phyloP scores from a whole-genome alignment of 2,888 invertebrate species.

The Drosophila aldrichi region DNA sequence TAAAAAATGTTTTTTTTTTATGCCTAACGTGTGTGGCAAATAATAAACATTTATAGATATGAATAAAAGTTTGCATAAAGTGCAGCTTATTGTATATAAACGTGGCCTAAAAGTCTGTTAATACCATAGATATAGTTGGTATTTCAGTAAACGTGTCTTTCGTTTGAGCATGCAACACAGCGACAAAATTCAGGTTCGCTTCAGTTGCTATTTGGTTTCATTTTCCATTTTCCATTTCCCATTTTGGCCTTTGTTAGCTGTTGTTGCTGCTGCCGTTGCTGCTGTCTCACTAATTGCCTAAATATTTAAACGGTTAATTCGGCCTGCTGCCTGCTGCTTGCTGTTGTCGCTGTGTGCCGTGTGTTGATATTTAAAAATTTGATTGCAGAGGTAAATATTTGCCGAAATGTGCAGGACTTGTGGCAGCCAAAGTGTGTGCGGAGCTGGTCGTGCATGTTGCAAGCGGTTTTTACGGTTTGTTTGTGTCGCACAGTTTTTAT shows the following conservation, averaged over 20 bases:
- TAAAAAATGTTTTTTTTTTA: neutral
- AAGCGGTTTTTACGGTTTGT: conserved; percentile 75
- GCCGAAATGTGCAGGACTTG: conserved; percentile 5
- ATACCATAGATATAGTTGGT: neutral
- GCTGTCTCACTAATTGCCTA: conserved; percentile 70
- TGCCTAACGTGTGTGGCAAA: neutral
- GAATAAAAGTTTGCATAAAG: neutral
- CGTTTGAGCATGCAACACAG: neutral
- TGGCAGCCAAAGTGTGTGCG: conserved; percentile 3
- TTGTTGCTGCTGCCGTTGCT: conserved; percentile 8
- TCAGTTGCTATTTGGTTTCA: conserved; percentile 12
- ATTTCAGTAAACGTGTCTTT: neutral
- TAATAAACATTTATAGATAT: neutral
- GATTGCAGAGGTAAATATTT: conserved; percentile 75
- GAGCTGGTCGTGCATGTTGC: conserved; percentile 42
- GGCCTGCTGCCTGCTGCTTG: conserved; percentile 27
- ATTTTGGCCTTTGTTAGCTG: conserved; percentile 25
- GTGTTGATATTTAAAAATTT: conserved; percentile 73
- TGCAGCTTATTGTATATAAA: neutral
- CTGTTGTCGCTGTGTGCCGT: conserved; percentile 11
- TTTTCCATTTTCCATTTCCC: conserved; percentile 29
- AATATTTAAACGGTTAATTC: conserved; percentile 76
- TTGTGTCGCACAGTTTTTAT: conserved; percentile 62
- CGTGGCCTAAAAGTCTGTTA: neutral
- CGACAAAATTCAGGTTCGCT: neutral